phyloP scores from a whole-genome alignment of 1,140 invertebrate species.

The Musca domestica region DNA sequence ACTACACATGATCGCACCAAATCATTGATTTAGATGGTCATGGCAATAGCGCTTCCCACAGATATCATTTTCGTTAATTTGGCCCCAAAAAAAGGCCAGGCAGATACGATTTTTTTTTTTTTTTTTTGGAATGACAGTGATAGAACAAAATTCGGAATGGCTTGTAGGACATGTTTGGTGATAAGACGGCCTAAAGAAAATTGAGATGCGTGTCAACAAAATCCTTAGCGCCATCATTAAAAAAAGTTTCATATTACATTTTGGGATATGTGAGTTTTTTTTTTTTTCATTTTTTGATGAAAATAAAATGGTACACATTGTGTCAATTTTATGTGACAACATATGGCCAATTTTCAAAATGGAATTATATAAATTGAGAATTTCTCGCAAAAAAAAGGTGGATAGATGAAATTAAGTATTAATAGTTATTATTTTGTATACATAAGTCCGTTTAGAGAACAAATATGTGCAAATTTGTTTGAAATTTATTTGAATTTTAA shows the following conservation, averaged over 20 bases:
- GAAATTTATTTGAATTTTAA: too few species aligned
- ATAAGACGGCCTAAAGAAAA: neutral
- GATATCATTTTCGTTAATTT: constrained; percentile 45
- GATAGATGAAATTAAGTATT: neutral
- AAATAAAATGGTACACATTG: neutral
- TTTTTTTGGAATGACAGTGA: neutral
- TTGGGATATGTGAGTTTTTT: too few species aligned
- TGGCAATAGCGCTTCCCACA: constrained; percentile 36
- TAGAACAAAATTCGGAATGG: neutral
- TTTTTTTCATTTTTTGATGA: neutral
- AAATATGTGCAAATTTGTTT: too few species aligned
- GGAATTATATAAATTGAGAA: too few species aligned
- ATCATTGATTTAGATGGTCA: neutral
- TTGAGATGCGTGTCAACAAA: neutral
- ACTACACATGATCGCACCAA: constrained; percentile 14
- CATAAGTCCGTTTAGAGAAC: too few species aligned
- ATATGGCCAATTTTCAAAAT: too few species aligned
- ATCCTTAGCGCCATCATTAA: constrained; percentile 7
- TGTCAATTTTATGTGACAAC: too few species aligned
- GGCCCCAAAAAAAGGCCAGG: neutral
- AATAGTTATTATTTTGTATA: neutral
- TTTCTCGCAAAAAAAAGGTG: neutral
- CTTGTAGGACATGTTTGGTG: neutral
- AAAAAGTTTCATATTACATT: constrained; percentile 11
- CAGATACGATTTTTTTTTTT: too few species aligned